phyloP scores from a whole-genome alignment of 1,140 invertebrate genomes.

The Drosophila fuyamai region DNA sequence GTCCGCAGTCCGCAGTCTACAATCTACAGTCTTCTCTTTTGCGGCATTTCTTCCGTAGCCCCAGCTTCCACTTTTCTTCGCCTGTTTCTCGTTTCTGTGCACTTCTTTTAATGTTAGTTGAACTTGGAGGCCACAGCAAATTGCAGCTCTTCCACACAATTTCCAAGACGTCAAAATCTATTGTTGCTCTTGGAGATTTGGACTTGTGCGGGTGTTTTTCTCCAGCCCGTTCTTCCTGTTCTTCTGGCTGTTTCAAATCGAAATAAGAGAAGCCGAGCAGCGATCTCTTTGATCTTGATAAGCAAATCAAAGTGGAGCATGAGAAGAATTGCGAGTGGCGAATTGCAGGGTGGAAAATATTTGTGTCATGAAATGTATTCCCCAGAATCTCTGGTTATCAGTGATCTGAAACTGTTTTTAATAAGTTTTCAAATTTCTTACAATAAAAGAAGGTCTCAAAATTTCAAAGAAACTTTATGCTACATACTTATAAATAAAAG shows the following conservation, averaged over 20 bases:
- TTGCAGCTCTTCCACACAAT: slow-evolving; percentile 63
- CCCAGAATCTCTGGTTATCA: background rate
- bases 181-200: slow-evolving; percentile 44
- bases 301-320: slow-evolving; percentile 64
- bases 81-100: slow-evolving; percentile 29
- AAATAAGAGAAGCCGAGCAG: background rate
- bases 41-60: slow-evolving; percentile 55
- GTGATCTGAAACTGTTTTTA: background rate
- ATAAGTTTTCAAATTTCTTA: background rate
- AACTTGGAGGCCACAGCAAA: slow-evolving; percentile 78
- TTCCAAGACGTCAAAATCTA: slow-evolving; percentile 62
- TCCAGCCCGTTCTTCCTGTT: slow-evolving; percentile 5
- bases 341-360: slow-evolving; percentile 13
- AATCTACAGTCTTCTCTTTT: slow-evolving; percentile 28
- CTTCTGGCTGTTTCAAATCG: slow-evolving; percentile 6
- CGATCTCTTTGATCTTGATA: slow-evolving; percentile 50
- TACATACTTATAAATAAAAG: too few relatives aligned
- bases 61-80: slow-evolving; percentile 45
- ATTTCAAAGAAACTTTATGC: too few relatives aligned
- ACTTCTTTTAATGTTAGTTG: slow-evolving; percentile 70
- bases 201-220: slow-evolving; percentile 34
- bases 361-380: slow-evolving; percentile 4
- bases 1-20: background rate
- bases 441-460: too few relatives aligned
- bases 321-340: slow-evolving; percentile 17